These are phyloP conservation scores for Mionectes olivaceus DNA, from an alignment of 2,797 vertebrate genomes.

Conservation along the genomic window DNA sequence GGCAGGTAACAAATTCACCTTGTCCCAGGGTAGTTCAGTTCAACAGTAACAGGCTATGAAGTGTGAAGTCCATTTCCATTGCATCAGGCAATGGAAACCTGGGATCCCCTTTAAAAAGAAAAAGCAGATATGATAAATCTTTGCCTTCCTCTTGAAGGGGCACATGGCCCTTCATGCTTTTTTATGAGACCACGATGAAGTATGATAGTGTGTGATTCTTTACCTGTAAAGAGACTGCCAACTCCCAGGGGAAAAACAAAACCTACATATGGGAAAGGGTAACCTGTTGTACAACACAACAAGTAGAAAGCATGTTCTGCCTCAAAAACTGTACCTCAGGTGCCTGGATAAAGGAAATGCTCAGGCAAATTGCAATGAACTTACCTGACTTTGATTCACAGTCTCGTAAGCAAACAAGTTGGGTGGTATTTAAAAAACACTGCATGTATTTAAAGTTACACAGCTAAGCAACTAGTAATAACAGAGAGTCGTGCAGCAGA, in stretches of 20 bases:
- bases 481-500: neutral
- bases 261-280: neutral
- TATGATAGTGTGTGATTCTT: neutral
- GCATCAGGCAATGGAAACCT: neutral
- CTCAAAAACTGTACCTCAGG: neutral
- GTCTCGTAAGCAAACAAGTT: neutral
- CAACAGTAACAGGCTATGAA: neutral
- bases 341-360: neutral
- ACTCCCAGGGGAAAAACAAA: neutral
- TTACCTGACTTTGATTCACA: constrained; percentile 30
- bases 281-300: neutral
- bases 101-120: neutral
- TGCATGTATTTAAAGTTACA: neutral
- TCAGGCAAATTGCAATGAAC: neutral
- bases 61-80: too few relatives aligned
- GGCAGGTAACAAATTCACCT: neutral
- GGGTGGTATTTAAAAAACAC: neutral
- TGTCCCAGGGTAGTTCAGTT: neutral
- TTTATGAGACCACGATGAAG: neutral
- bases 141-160: neutral
- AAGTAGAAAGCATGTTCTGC: neutral
- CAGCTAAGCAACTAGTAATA: neutral
- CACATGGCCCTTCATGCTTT: neutral
- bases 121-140: neutral
- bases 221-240: neutral